phyloP scores from a whole-genome alignment of 2,888 invertebrate genomes.

The Eupeodes luniger region DNA sequence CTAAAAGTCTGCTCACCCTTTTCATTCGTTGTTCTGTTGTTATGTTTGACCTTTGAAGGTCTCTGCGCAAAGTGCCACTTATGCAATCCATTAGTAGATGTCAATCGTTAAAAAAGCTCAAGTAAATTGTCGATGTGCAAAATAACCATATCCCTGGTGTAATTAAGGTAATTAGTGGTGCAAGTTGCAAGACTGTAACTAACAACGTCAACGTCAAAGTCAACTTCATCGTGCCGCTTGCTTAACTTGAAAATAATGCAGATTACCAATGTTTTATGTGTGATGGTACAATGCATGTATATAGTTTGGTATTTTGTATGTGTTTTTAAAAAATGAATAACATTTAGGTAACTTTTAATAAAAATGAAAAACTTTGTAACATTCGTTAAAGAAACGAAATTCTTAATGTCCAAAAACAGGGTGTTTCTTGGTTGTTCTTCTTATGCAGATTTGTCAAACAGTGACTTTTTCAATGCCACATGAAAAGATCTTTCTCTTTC shows the following conservation, averaged over 20 bases:
- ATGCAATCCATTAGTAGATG: slow-evolving; percentile 33
- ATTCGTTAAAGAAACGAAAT: background rate
- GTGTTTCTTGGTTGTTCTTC: background rate
- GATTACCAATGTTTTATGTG: slow-evolving; percentile 33
- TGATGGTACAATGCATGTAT: background rate
- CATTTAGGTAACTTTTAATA: background rate
- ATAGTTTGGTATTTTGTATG: background rate
- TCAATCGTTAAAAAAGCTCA: slow-evolving; percentile 48
- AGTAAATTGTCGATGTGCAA: slow-evolving; percentile 46
- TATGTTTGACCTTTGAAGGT: slow-evolving; percentile 57
- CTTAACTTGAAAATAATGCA: slow-evolving; percentile 1
- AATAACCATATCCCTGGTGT: slow-evolving; percentile 14
- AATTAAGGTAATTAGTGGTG: slow-evolving; percentile 38
- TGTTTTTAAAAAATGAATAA: background rate
- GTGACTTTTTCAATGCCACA: too few relatives aligned
- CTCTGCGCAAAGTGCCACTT: slow-evolving; percentile 35
- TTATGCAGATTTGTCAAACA: too few relatives aligned
- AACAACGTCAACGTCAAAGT: background rate
- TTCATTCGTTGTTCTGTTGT: background rate
- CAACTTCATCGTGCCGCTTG: background rate
- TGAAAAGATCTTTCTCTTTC: too few relatives aligned
- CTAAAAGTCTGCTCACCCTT: background rate
- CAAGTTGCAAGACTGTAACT: slow-evolving; percentile 29
- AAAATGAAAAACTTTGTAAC: background rate
- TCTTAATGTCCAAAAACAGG: background rate